phyloP scores from a whole-genome alignment of 2,888 invertebrate species.

The Liodrosophila aerea region DNA sequence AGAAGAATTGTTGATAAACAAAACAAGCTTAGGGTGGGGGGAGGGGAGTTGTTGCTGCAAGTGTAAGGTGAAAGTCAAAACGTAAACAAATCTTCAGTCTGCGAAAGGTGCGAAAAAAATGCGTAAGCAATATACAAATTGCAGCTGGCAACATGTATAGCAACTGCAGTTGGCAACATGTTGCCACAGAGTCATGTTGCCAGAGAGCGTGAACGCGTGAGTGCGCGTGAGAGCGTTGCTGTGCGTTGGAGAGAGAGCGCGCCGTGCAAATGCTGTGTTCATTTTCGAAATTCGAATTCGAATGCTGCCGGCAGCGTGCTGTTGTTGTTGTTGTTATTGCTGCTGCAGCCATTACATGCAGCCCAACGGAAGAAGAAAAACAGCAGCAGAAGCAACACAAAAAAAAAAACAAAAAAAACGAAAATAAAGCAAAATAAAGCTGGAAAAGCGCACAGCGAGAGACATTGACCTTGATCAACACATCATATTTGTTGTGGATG shows the following conservation, averaged over 20 bases:
- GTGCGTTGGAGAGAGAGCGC: conserved; percentile 12
- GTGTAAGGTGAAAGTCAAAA: conserved; percentile 50
- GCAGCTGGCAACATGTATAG: conserved; percentile 11
- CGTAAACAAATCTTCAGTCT: conserved; percentile 36
- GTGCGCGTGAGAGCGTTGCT: neutral
- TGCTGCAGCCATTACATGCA: conserved; percentile 61
- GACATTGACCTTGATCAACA: conserved; percentile 76
- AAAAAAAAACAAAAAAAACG: conserved; percentile 15
- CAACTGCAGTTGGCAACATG: conserved; percentile 41
- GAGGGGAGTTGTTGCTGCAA: conserved; percentile 19
- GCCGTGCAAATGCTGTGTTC: conserved; percentile 24
- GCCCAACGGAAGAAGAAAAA: conserved; percentile 61
- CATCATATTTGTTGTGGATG: conserved; percentile 41
- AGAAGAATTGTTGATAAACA: conserved; percentile 66
- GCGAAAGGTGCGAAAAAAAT: conserved; percentile 62
- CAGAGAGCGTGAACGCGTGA: conserved; percentile 9
- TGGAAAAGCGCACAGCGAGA: conserved; percentile 62
- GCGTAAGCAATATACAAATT: conserved; percentile 50
- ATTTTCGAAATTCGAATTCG: conserved; percentile 66
- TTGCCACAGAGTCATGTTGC: conserved; percentile 32
- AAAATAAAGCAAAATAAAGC: conserved; percentile 28
- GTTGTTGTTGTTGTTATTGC: conserved; percentile 29
- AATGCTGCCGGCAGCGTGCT: conserved; percentile 37
- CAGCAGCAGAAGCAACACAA: conserved; percentile 32
- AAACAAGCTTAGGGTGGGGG: conserved; percentile 53